Percentiles rank a stretch among this genome's conserved stretches.
These are phyloP conservation scores for Drosophila vallismaia DNA, from an alignment of 2,888 invertebrate genomes.

Conservation along the genomic window DNA sequence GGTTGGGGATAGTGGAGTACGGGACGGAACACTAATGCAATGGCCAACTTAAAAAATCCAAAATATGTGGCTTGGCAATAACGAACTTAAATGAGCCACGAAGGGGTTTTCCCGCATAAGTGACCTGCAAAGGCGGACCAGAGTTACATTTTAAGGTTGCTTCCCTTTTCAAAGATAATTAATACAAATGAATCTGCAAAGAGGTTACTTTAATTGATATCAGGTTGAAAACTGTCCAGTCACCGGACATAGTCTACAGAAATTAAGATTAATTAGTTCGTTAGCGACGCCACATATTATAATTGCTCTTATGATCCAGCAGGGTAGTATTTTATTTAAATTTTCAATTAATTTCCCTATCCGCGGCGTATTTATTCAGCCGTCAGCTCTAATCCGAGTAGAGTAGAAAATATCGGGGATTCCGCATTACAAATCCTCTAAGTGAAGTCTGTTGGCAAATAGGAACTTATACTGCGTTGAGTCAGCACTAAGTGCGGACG, in stretches of 20 bases:
- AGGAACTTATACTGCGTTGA: conserved; percentile 65
- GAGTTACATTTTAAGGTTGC: neutral
- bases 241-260: neutral
- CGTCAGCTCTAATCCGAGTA: conserved; percentile 38
- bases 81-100: conserved; percentile 25
- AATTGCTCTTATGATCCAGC: neutral
- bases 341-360: neutral
- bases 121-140: neutral
- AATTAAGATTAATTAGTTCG: neutral
- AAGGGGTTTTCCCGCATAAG: conserved; percentile 3
- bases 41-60: conserved; percentile 31
- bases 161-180: neutral
- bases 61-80: conserved; percentile 25
- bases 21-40: conserved; percentile 31
- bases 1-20: neutral
- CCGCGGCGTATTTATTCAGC: neutral
- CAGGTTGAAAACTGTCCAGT: neutral
- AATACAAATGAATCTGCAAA: neutral
- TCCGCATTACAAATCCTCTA: conserved; percentile 35
- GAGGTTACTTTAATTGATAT: neutral
- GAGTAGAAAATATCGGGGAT: conserved; percentile 38
- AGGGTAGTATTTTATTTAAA: neutral
- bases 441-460: conserved; percentile 56
- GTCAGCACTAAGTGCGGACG: conserved; percentile 72
- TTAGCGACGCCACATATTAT: neutral